Evolutionary conservation across 64 coral and sea anemone species (phyloP).

Genomic region (Stichodactyla mertensii): DNA sequence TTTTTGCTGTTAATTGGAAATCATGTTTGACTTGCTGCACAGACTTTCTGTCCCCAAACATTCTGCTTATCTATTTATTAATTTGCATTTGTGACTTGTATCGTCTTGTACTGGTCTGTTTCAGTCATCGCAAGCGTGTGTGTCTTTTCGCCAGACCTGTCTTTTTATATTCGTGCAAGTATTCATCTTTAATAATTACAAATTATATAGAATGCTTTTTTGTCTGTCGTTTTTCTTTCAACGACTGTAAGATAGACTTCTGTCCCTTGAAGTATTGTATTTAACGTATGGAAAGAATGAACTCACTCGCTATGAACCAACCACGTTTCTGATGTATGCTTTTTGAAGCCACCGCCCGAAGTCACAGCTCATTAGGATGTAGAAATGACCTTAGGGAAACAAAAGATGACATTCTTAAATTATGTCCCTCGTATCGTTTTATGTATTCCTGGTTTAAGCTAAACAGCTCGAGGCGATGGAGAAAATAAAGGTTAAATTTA

Average conservation of each 20-base stretch:
- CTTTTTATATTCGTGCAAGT: background rate
- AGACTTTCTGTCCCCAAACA: background rate
- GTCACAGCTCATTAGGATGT: background rate
- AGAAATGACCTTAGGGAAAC: background rate
- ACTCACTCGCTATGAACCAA: background rate
- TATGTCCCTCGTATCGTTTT: background rate
- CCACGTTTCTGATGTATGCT: slow-evolving; percentile 4
- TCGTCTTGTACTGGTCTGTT: background rate
- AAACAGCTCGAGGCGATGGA: background rate
- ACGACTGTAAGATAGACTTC: slow-evolving; percentile 1
- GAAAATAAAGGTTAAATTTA: background rate
- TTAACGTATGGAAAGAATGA: background rate
- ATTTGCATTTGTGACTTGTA: background rate
- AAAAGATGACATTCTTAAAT: background rate
- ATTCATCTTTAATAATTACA: background rate
- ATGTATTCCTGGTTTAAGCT: background rate
- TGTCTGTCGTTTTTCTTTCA: background rate
- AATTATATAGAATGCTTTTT: background rate
- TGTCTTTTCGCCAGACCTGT: background rate
- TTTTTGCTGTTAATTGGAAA: too few relatives aligned
- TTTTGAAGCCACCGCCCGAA: background rate
- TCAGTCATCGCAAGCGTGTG: background rate
- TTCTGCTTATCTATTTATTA: background rate
- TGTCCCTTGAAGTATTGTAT: background rate
- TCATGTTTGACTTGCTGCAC: background rate